Base-by-base conservation (phyloP, 2,113 vertebrate genomes). In the Numenius arquata region DNA sequence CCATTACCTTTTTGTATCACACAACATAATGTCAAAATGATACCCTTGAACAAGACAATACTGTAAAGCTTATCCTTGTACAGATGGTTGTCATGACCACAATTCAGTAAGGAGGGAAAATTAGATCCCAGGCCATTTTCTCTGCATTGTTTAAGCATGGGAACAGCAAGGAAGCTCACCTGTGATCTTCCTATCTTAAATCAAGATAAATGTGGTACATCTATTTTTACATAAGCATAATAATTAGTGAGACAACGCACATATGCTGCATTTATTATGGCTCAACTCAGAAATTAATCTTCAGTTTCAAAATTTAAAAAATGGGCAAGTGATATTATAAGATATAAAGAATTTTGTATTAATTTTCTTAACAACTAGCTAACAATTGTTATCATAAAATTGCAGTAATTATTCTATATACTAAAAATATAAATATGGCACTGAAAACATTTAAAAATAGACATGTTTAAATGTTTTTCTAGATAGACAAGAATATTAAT, bases 61-160 rank as follows among this genome's bases (percentile, higher is more conserved):
- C 59, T 66, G 58, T 90, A 90, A 95, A 93, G 85, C 90, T 91
- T 97, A 96, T 95, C 94, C 96, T 85, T 90, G 73, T 96, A 47
- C 95, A 96, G 95, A 95, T 96, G 97, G 97, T 87, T 92, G 82
- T 89, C 94, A 96, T 95, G 56, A 92, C 85, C 96, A 81, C 88
- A 94, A 68, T 93, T 96, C 83, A 91, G 84, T 55, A 90, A 97
- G 88, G 68, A 83, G 68, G 79, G 41, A 95, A 97, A 97, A 97
- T 91, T 94, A 86, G 96, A 97, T 93, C 92, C 84, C 94, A 95
- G 86, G 74, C 73, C 95, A 92, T 95, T 97, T 97, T 93, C 71
- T 83, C 23, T 29, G 71, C 73, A 73, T 97, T 97, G 75, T 97
- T 96, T 67, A 90, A 96, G 70, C 85, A 67, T 8, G 43, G 34